phyloP scores from a whole-genome alignment of 2,797 vertebrate genomes.

The Mormyrops boulengeri region DNA sequence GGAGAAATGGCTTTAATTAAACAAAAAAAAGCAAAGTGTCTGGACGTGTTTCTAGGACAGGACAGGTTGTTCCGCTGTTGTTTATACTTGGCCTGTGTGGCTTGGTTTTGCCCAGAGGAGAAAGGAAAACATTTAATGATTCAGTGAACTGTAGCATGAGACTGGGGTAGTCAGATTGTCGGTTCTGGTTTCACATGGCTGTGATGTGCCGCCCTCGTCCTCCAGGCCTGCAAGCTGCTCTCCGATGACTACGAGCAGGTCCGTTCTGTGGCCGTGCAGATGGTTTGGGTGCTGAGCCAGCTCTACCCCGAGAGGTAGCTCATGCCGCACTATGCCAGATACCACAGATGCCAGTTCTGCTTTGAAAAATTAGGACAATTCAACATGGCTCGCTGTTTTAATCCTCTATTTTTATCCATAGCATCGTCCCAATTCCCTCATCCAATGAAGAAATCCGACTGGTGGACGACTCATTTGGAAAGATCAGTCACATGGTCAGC shows the following conservation, averaged over 20 bases:
- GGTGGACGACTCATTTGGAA: conserved; percentile 92
- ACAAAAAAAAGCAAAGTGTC: not conserved
- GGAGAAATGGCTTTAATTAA: not conserved
- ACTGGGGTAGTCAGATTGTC: not conserved
- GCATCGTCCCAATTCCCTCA: conserved; percentile 93
- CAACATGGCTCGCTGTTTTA: not conserved
- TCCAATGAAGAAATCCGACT: conserved; percentile 96
- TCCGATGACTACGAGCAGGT: conserved; percentile 95
- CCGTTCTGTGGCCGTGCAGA: conserved; percentile 87
- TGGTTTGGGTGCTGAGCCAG: conserved; percentile 93
- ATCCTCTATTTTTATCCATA: conserved; percentile 39
- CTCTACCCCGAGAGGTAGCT: conserved; percentile 87
- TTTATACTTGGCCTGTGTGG: not conserved
- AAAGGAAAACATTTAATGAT: not conserved
- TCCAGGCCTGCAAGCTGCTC: conserved; percentile 85
- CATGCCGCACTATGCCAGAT: not conserved
- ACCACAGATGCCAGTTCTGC: not conserved
- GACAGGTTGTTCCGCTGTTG: not conserved
- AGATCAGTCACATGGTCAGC: conserved; percentile 96
- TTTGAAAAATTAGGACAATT: not conserved
- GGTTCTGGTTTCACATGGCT: not conserved
- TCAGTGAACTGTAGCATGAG: not conserved
- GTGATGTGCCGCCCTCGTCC: conserved; percentile 14
- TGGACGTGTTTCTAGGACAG: not conserved
- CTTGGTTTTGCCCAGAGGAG: not conserved